Percentiles rank a stretch among this genome's conserved stretches.
These are phyloP conservation scores for Leptatherina wallacei DNA, from an alignment of 2,797 vertebrate genomes.

Conservation along the genomic window DNA sequence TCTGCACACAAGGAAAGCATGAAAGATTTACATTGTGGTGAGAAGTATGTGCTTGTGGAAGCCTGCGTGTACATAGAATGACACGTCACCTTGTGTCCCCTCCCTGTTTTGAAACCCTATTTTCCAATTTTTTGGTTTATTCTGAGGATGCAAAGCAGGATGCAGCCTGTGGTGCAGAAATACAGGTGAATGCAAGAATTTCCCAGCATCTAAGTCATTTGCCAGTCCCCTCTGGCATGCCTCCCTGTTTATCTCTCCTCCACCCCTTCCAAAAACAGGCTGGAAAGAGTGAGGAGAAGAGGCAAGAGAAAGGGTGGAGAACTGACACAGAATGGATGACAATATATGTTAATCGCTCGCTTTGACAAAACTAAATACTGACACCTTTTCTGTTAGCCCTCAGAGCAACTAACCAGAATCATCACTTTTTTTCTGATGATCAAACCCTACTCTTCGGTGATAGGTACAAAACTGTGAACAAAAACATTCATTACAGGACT, in stretches of 20 bases:
- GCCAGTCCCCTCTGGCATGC: slow-evolving; percentile 60
- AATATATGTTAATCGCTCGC: slow-evolving; percentile 56
- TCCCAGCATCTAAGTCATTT: slow-evolving; percentile 46
- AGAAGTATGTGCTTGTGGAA: not conserved
- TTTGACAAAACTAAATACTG: not conserved
- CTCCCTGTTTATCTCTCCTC: slow-evolving; percentile 47
- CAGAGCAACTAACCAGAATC: slow-evolving; percentile 6
- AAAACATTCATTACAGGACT: slow-evolving; percentile 18
- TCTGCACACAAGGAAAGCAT: slow-evolving; percentile 49
- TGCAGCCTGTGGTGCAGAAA: slow-evolving; percentile 30
- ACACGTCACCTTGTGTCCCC: slow-evolving; percentile 7
- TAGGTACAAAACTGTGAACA: slow-evolving; percentile 8
- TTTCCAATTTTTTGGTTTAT: slow-evolving; percentile 28
- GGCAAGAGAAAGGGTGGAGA: slow-evolving; percentile 24
- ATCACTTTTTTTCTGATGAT: not conserved
- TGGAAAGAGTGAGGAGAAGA: slow-evolving; percentile 39
- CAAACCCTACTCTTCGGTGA: slow-evolving; percentile 12
- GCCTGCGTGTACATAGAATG: slow-evolving; percentile 2
- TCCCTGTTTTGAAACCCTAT: slow-evolving; percentile 13
- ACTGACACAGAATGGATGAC: slow-evolving; percentile 15
- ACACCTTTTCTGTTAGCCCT: not conserved
- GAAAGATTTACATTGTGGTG: slow-evolving; percentile 42
- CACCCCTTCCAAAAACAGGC: slow-evolving; percentile 48
- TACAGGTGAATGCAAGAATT: slow-evolving; percentile 59
- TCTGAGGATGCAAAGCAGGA: slow-evolving; percentile 20